Conservation (phyloP, 2,888 invertebrate genomes). For the Masnerella sp. region DNA sequence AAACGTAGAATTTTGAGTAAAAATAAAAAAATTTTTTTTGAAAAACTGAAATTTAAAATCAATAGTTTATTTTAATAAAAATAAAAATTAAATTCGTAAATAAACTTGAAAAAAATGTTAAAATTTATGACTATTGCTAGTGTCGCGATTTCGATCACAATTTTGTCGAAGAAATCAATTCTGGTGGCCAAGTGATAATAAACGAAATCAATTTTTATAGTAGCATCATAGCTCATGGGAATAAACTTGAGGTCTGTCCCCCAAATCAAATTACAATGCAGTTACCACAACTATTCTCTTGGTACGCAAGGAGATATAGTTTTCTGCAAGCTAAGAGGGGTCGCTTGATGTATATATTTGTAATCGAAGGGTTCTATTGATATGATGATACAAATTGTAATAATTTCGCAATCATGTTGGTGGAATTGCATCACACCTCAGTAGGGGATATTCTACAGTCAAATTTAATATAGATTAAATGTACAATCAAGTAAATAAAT, state of each 20-base stretch:
- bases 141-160: slow-evolving; percentile 1
- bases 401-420: slow-evolving; percentile 7
- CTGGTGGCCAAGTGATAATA: slow-evolving; percentile 37
- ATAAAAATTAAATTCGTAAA: slow-evolving; percentile 4
- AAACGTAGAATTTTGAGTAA: too few relatives aligned
- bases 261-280: slow-evolving; percentile 67
- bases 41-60: too few relatives aligned
- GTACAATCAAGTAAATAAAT: too few relatives aligned
- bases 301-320: slow-evolving; percentile 63
- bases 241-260: slow-evolving; percentile 46
- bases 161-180: slow-evolving; percentile 26
- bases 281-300: slow-evolving; percentile 63
- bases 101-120: too few relatives aligned
- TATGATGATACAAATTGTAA: slow-evolving; percentile 16
- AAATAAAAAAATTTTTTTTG: too few relatives aligned
- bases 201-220: slow-evolving; percentile 48
- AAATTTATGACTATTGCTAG: too few relatives aligned
- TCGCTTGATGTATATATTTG: slow-evolving; percentile 36
- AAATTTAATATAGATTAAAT: too few relatives aligned
- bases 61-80: too few relatives aligned
- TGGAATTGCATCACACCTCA: not conserved
- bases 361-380: slow-evolving; percentile 22
- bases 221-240: slow-evolving; percentile 34
- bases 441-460: too few relatives aligned
- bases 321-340: slow-evolving; percentile 63